A percentile compares a stretch with the other conserved stretches of the same genome.
Conservation (phyloP, 2,113 vertebrate genomes). For the Gavia stellata region DNA sequence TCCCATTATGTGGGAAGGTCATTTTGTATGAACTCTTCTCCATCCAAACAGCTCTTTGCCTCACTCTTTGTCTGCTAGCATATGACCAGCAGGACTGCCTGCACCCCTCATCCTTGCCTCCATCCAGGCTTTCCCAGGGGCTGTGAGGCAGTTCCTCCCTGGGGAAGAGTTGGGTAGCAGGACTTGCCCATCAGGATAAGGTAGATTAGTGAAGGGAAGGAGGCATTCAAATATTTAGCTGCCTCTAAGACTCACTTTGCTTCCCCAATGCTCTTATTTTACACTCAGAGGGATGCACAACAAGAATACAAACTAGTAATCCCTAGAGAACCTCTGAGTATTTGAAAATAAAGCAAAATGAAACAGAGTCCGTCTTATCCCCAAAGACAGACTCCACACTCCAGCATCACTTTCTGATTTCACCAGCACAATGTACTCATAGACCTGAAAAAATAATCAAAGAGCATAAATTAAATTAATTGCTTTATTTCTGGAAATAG, state of each 20-base stretch:
- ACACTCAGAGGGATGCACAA: neutral
- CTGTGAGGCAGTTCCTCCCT: neutral
- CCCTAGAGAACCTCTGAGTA: neutral
- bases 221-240: neutral
- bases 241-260: neutral
- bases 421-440: neutral
- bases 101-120: neutral
- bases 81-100: neutral
- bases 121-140: accelerated
- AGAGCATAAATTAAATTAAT: neutral
- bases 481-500: neutral
- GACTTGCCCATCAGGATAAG: neutral
- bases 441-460: neutral
- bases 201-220: neutral
- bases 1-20: neutral
- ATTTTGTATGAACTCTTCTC: neutral
- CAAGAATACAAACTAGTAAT: neutral
- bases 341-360: neutral
- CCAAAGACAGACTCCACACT: neutral
- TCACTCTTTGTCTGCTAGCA: neutral
- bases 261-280: neutral
- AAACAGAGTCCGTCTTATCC: neutral
- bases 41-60: neutral
- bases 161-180: neutral
- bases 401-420: neutral